Conservation (phyloP, 2,113 vertebrate species). For the Opisthocomus hoazin region DNA sequence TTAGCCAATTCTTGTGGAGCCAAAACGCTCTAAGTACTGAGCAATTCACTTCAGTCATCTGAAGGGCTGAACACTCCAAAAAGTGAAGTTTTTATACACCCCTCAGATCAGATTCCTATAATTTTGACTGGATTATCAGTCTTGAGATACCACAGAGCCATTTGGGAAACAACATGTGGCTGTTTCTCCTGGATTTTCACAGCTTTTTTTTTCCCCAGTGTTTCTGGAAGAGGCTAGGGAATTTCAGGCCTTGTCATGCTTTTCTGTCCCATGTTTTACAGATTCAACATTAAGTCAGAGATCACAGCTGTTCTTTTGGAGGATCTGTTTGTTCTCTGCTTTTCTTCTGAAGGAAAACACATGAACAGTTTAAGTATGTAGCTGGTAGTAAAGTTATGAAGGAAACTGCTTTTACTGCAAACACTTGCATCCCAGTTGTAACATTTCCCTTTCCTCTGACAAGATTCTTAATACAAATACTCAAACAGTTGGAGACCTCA, state of each 20-base stretch:
- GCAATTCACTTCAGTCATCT: neutral
- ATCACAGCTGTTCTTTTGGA: neutral
- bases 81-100: neutral
- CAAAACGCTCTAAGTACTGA: neutral
- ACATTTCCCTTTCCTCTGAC: neutral
- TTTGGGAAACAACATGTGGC: rapidly evolving
- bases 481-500: neutral
- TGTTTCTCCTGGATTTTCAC: neutral
- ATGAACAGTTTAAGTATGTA: neutral
- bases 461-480: neutral
- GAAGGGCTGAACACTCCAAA: neutral
- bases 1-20: neutral
- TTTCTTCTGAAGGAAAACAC: neutral
- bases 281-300: neutral
- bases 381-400: neutral
- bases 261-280: neutral
- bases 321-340: neutral
- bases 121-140: neutral
- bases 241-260: neutral
- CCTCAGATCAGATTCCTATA: neutral
- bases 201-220: neutral
- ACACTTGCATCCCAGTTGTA: neutral
- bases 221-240: neutral
- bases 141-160: neutral
- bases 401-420: neutral